Evolutionary conservation across 2,797 vertebrate species (phyloP), one percentile per base, ranked within the genome.

Genomic region (Brotula barbata): DNA sequence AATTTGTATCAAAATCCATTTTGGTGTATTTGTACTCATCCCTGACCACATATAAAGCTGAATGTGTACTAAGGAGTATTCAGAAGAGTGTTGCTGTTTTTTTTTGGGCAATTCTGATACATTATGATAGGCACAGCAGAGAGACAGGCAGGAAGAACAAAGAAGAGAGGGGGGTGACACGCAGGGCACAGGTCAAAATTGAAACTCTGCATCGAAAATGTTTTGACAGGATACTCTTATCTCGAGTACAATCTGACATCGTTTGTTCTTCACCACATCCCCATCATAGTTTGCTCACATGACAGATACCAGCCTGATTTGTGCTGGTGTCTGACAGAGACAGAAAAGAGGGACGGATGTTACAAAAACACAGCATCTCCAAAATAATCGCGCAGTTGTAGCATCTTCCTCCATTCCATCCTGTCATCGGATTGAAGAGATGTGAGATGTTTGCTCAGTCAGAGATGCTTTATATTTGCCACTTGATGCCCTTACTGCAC

Each of bases 171-270:
- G n/a, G n/a, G n/a, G n/a, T n/a, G n/a, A n/a, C n/a, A n/a, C n/a
- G n/a, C n/a, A n/a, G n/a, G n/a, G n/a, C n/a, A n/a, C n/a, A n/a
- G n/a, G n/a, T n/a, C n/a, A n/a, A n/a, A n/a, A n/a, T n/a, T n/a
- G n/a, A n/a, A n/a, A n/a, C n/a, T n/a, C n/a, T n/a, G n/a, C n/a
- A n/a, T n/a, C n/a, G n/a, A n/a, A n/a, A n/a, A n/a, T n/a, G n/a
- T 64, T 75, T 71, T 71, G 74, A 85, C 86, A 89, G 88, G 86
- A 88, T 85, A 87, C 75, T 54, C 58, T n/a, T 65, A 83, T 86
- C 84, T 80, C 42, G 76, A 84, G 83, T 81, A 80, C 79, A 73
- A 86, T 87, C 87, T 92, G 89, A 90, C 89, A 89, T 88, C 80
- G 58, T 92, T 90, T 75, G 75, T 68, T 62, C 66, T 73, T 68